Base-by-base conservation (phyloP, 2,797 vertebrate genomes). In the Lateolabrax maculatus region DNA sequence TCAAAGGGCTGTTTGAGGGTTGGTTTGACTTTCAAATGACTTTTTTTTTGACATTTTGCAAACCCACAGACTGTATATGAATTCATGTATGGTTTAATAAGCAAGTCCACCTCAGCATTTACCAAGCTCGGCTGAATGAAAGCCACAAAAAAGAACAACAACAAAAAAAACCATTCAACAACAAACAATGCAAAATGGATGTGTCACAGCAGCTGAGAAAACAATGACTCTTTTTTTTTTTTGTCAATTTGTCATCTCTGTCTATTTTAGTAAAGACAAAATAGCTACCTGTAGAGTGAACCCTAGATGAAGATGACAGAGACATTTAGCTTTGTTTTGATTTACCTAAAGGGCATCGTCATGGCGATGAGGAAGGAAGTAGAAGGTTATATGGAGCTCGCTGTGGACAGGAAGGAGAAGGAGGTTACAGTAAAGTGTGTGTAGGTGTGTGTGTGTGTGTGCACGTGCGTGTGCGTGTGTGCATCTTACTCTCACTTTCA, bases 311-410 rank as follows among this genome's bases (percentile, higher is more conserved):
- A 2, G 16, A 36, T 51, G 63, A 48, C 74, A 19, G 23, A 61
- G 51, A 69, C 56, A 69, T 75, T 73, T 25, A 51, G 7, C 19
- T 61, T 75, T 77, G 69, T 66, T 84, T 83, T 72, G 56, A 79
- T 81, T 75, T 15, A 5, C 23, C 60, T 48, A 61, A 84, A 81
- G 75, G 75, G 11, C 74, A 71, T 82, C 6, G 55, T 63, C 63
- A 84, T 88, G 81, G 56, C 1, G n/a, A 87, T 75, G 69, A 77
- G 25, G 65, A 78, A 55, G 57, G 55, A 76, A 72, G 69, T 21
- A 10, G 21, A 53, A 49, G 70, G 66, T 79, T 64, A 48, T 51
- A 52, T 23, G 4, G 16, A 67, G 71, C 49, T 55, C 34, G 63
- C 52, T 21, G 6, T 25, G 60, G 58, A 80, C 63, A 70, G 36